phyloP scores from a whole-genome alignment of 2,888 invertebrate species.

The Liposcelis brunnea region DNA sequence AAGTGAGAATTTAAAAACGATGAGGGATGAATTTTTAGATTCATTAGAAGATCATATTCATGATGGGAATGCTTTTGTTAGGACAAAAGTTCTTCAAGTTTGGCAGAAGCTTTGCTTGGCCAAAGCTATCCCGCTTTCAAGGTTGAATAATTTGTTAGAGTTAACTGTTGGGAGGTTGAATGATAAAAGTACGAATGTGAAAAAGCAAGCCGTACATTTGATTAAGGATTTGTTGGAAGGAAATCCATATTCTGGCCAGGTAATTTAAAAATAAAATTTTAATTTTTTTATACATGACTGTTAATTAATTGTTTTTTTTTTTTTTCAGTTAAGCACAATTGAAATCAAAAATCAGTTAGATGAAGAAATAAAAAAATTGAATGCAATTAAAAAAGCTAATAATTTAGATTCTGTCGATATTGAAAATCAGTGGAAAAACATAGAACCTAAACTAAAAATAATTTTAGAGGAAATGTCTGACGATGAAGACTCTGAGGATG shows the following conservation, averaged over 20 bases:
- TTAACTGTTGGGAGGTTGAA: slow-evolving; percentile 50
- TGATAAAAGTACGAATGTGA: slow-evolving; percentile 69
- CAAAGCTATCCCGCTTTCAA: slow-evolving; percentile 56
- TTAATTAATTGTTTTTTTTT: slow-evolving; percentile 10
- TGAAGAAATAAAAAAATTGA: slow-evolving; percentile 41
- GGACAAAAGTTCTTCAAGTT: slow-evolving; percentile 66
- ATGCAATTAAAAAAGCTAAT: slow-evolving; percentile 30
- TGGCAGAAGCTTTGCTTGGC: slow-evolving; percentile 65
- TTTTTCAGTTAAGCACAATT: slow-evolving; percentile 9
- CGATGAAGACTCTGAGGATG: slow-evolving; percentile 23
- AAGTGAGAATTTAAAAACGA: slow-evolving; percentile 41
- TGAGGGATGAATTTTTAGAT: slow-evolving; percentile 63
- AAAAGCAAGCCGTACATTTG: slow-evolving; percentile 68
- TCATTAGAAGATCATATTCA: slow-evolving; percentile 65
- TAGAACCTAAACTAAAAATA: slow-evolving; percentile 22
- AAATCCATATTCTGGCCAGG: slow-evolving; percentile 71
- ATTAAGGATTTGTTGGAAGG: slow-evolving; percentile 54
- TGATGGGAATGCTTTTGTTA: slow-evolving; percentile 69
- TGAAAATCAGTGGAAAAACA: slow-evolving; percentile 32
- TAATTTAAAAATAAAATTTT: slow-evolving; percentile 22
- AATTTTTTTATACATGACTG: slow-evolving; percentile 18
- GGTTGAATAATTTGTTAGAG: slow-evolving; percentile 48
- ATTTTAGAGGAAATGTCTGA: slow-evolving; percentile 22
- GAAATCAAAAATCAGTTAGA: slow-evolving; percentile 31
- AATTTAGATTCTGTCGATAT: slow-evolving; percentile 27